Evolutionary conservation across 1,140 invertebrate species (phyloP), one percentile per base, ranked within the genome.

Genomic region (Sycophila sp.): DNA sequence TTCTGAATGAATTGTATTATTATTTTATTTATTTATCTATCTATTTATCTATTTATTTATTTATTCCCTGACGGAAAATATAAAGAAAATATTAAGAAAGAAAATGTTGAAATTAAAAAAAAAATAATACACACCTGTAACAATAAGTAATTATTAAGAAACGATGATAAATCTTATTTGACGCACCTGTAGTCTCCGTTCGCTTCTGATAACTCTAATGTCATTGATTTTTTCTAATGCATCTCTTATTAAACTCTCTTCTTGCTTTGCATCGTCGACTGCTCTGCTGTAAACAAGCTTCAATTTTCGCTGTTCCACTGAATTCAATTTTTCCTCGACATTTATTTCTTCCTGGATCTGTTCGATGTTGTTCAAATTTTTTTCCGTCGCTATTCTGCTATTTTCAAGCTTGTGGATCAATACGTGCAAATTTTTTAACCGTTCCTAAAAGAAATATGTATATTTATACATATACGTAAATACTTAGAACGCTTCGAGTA

Each of bases 191-290:
- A 95, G 92, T 70, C 94, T 88, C 38, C 94, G 87, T 77, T 96
- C 94, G 85, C 96, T 94, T 76, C 93, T 89, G 28, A 97, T 94
- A n/a, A 90, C 89, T 56, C 95, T 89, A 55, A 98, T 96, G 83
- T 98, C 95, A 78, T 93, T 91, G 59, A 98, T 96, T 80, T 94
- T 94, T 19, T 91, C 89, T 19, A 98, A 79, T 0, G 95, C 93
- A 73, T 91, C 90, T 19, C 95, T 84, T n/a, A 97, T 86, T 0
- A 94, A 83, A 66, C 94, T 91, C 76, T 96, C 94, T 83, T 98
- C 96, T 73, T 92, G 89, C 69, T 93, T 90, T 1, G 94, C 91
- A 80, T 97, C 95, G 26, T 88, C 83, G 42, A 95, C 85, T 1
- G 93, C 93, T 19, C 91, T 89, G 79, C 92, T 93, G 76, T 95